Percentiles rank a stretch among this genome's conserved stretches.
Conservation (phyloP, 2,797 vertebrate species). For the Spinus olivaceus region DNA sequence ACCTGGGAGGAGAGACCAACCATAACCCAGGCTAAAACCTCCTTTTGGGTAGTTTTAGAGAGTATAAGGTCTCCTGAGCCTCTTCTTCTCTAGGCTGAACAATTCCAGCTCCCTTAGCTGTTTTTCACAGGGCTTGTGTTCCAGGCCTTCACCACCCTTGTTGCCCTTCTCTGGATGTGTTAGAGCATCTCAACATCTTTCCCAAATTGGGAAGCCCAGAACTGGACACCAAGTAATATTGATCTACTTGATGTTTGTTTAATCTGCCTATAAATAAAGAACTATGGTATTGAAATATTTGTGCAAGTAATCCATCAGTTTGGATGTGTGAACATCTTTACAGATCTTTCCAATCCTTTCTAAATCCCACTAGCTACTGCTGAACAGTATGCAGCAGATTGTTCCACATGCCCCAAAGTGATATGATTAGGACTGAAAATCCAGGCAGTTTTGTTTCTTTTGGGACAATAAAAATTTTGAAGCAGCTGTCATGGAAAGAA, state of each 20-base stretch:
- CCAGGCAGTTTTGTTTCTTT: not conserved
- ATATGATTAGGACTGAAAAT: not conserved
- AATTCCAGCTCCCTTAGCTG: not conserved
- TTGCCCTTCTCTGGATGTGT: not conserved
- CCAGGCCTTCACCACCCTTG: not conserved
- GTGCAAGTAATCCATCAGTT: not conserved
- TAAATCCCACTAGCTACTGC: not conserved
- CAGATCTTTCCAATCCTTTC: not conserved
- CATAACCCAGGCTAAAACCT: fast-evolving
- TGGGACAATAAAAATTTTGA: not conserved
- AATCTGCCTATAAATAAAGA: not conserved
- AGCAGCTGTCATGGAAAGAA: not conserved
- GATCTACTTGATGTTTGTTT: not conserved
- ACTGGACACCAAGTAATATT: not conserved
- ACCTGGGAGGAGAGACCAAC: not conserved
- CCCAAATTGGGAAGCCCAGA: not conserved
- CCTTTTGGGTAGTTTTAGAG: not conserved
- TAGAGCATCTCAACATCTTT: fast-evolving
- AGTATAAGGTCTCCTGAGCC: not conserved
- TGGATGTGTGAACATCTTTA: not conserved
- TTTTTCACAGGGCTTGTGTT: not conserved
- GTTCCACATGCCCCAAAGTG: not conserved
- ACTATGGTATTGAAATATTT: not conserved
- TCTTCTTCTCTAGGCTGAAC: not conserved
- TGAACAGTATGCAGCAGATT: not conserved